phyloP scores from a whole-genome alignment of 2,113 vertebrate species.

The Rhipidura dahli region DNA sequence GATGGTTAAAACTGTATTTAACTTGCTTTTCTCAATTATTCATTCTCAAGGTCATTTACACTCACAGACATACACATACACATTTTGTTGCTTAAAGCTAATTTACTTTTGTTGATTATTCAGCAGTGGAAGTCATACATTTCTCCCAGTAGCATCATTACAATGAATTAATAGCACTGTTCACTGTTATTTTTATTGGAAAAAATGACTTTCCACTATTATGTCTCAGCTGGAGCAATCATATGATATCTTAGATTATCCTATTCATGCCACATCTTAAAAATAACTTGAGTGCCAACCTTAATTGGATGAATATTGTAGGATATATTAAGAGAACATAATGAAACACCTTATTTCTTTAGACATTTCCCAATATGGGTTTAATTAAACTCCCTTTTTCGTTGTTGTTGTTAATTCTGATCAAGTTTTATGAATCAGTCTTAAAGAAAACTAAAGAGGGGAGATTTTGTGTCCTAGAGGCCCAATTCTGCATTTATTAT shows the following conservation, averaged over 20 bases:
- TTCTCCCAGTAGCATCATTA: constrained; percentile 29
- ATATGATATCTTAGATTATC: not conserved
- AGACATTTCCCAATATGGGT: not conserved
- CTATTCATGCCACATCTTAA: constrained; percentile 26
- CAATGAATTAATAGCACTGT: constrained; percentile 34
- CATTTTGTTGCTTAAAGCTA: constrained; percentile 23
- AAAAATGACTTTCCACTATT: constrained; percentile 41
- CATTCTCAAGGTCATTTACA: constrained; percentile 31
- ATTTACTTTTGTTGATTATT: constrained; percentile 56
- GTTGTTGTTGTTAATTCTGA: not conserved
- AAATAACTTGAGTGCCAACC: constrained; percentile 35
- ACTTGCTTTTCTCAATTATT: not conserved
- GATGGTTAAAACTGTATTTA: constrained; percentile 19
- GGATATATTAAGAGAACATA: constrained; percentile 3
- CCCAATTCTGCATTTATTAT: not conserved
- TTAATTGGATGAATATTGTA: constrained; percentile 30
- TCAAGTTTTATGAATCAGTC: constrained; percentile 7
- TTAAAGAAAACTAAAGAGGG: not conserved
- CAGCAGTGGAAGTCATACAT: not conserved
- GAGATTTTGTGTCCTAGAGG: not conserved
- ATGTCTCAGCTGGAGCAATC: constrained; percentile 33
- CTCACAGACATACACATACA: not conserved
- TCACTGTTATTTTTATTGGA: constrained; percentile 40
- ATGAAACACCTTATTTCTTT: constrained; percentile 33
- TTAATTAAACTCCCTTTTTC: constrained; percentile 21